Conservation (phyloP, 2,888 invertebrate genomes). For the Chaitophorus viminalis region DNA sequence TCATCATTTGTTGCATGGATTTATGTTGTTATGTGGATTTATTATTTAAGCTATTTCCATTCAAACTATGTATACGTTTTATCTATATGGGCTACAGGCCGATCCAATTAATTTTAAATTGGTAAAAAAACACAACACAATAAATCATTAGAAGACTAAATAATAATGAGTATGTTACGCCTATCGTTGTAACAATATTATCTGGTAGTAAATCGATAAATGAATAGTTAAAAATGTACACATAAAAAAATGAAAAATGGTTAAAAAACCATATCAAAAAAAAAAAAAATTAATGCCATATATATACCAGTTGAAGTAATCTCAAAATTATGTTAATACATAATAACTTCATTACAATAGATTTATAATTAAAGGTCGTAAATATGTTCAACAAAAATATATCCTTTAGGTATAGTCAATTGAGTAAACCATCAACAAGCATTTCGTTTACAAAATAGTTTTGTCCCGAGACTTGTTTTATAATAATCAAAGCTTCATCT, state of each 20-base stretch:
- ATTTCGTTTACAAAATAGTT: background rate
- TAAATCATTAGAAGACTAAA: background rate
- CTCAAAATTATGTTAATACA: too few species aligned
- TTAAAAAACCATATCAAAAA: background rate
- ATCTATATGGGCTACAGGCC: background rate
- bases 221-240: background rate
- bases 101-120: constrained; percentile 38
- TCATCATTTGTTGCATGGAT: background rate
- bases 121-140: background rate
- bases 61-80: background rate
- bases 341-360: background rate
- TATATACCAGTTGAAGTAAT: too few species aligned
- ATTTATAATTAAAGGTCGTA: background rate
- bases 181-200: background rate
- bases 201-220: background rate
- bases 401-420: background rate
- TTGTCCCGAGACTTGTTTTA: background rate
- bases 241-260: background rate
- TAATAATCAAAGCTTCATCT: background rate
- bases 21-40: too few species aligned
- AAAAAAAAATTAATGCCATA: background rate
- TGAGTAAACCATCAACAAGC: background rate
- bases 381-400: background rate
- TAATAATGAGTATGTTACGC: constrained; percentile 12
- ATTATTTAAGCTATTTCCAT: constrained; percentile 32